These are phyloP conservation scores for Psittacula cyanocephala DNA, from an alignment of 2,113 vertebrate species.

Conservation along the genomic window DNA sequence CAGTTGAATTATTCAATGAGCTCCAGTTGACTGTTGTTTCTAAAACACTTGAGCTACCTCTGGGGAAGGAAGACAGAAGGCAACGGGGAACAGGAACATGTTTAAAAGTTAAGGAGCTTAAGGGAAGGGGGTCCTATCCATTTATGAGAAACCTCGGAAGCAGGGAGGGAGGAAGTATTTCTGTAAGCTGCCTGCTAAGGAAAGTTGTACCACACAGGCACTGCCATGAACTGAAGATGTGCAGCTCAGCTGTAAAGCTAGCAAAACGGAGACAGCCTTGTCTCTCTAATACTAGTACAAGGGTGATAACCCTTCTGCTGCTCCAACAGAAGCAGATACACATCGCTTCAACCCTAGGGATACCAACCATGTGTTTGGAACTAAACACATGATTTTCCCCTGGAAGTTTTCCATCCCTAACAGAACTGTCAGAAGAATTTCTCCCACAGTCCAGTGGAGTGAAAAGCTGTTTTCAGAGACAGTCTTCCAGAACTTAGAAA, in stretches of 20 bases:
- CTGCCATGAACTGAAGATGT: neutral
- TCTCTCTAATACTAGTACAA: rapidly evolving
- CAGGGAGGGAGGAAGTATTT: neutral
- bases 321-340: neutral
- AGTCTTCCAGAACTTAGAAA: neutral
- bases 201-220: neutral
- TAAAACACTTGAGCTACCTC: slow-evolving; percentile 49
- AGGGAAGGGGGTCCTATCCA: neutral
- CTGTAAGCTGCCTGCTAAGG: neutral
- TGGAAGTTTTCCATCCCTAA: neutral
- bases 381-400: neutral
- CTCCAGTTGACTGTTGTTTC: slow-evolving; percentile 50
- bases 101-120: slow-evolving; percentile 48
- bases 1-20: slow-evolving; percentile 58
- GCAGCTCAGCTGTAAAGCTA: neutral
- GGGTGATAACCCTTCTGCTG: neutral
- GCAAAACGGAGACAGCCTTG: neutral
- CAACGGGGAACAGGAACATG: neutral
- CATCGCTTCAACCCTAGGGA: neutral
- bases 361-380: neutral
- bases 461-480: neutral
- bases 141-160: neutral
- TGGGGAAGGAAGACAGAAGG: neutral
- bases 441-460: neutral
- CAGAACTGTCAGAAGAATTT: neutral